Base-by-base conservation (phyloP, 2,113 vertebrate genomes). In the Bufo bufo region DNA sequence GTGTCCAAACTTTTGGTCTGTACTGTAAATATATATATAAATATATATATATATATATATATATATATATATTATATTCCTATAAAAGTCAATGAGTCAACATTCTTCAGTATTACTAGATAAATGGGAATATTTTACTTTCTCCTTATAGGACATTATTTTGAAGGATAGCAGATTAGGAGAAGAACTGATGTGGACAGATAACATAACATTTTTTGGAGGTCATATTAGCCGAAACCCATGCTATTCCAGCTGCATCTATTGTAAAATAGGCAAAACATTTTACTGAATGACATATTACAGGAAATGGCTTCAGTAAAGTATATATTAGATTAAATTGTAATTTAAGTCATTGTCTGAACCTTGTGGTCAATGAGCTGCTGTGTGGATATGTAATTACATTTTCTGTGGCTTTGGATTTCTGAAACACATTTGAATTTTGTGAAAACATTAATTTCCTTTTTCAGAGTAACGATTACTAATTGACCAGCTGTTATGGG, bases 401-500 rank as follows among this genome's bases (percentile, higher is more conserved):
- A 75, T 85, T 72, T 85, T 74, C 54, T 19, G 71, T 85, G 66
- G 71, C 83, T 85, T 85, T 74, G 69, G 52, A 75, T 75, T 75
- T 43, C 71, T 85, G 45, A 75, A 75, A 75, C 54, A 43, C 83
- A 85, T 85, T 81, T 59, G 54, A 85, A 75, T 85, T 72, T 72
- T 75, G 83, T 45, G 69, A 85, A 74, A 85, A 72, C 83, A 85
- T 85, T 85, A 49, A 74, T 56, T 74, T 85, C 71, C 83, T 59
- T 56, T 47, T 85, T 47, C 14, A 85, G 69, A 17, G 58, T 65
- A 63, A 77, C 65, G 59, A 86, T 86, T 86, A 65, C 85, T 86
- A 86, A 86, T 86, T 77, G 85, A 86, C 74, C 74, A 86, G 52
- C 47, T 77, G 47, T 86, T 86, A 78, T 19, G 23, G 33, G n/a